A percentile compares a stretch with the other conserved stretches of the same genome.
These are phyloP conservation scores for Oikopleura dioica DNA, from an alignment of 23 tunicate species.

Conservation along the genomic window DNA sequence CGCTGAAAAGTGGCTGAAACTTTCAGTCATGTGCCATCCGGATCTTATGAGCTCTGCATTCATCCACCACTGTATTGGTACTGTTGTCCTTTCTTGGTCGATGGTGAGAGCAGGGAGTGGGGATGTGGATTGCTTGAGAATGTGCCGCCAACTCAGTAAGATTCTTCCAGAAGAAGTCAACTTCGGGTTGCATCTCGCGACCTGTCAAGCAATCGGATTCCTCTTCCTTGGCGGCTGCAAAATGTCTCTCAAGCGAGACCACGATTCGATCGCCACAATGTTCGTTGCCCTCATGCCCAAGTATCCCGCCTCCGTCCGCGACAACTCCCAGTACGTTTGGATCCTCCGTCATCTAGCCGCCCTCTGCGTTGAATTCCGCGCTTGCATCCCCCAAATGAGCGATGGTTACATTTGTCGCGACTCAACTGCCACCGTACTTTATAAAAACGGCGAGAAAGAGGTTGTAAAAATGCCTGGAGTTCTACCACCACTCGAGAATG, in stretches of 20 bases:
- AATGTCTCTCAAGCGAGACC: background rate
- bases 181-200: constrained; percentile 81
- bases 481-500: too few relatives aligned
- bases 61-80: too few relatives aligned
- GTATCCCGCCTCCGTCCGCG: background rate
- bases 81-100: constrained; percentile 23
- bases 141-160: background rate
- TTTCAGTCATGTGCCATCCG: too few relatives aligned
- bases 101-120: constrained; percentile 91
- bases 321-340: background rate
- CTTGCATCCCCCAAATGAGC: background rate
- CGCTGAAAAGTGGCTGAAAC: background rate
- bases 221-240: constrained; percentile 73
- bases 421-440: too few relatives aligned
- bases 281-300: background rate
- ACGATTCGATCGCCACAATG: background rate
- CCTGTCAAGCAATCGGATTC: constrained; percentile 67
- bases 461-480: too few relatives aligned
- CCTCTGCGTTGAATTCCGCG: background rate
- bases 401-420: too few relatives aligned
- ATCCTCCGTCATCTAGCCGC: background rate
- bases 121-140: constrained; percentile 45
- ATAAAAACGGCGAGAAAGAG: too few relatives aligned
- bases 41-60: too few relatives aligned
- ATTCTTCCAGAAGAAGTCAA: constrained; percentile 27